Evolutionary conservation across 2,113 vertebrate genomes (phyloP).

Genomic region (Hydrochoerus hydrochaeris): DNA sequence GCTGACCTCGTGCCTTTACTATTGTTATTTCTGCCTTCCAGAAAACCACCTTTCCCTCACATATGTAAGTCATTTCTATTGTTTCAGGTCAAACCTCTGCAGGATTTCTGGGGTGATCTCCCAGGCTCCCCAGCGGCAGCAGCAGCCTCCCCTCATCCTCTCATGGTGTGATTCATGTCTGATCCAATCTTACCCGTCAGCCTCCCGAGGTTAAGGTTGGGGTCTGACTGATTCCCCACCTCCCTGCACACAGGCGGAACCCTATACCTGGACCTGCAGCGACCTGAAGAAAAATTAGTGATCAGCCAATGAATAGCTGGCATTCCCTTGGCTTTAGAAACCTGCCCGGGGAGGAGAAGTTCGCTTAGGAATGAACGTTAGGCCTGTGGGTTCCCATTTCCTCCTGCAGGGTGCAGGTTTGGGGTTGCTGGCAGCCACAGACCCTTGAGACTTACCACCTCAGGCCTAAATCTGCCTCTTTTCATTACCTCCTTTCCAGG

Average conservation of each 20-base stretch:
- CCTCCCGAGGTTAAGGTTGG: background rate
- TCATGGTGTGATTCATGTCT: background rate
- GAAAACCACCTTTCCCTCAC: background rate
- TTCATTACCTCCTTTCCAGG: conserved; percentile 79
- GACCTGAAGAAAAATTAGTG: background rate
- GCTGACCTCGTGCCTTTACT: background rate
- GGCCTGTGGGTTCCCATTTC: conserved; percentile 58
- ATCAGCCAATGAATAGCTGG: background rate
- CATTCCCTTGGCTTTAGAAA: background rate
- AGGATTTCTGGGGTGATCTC: background rate
- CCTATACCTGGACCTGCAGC: no score
- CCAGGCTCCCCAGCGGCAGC: background rate
- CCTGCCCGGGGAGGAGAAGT: background rate
- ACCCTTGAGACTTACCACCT: conserved; percentile 74
- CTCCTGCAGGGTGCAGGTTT: conserved; percentile 36
- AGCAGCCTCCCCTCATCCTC: background rate
- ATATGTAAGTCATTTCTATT: background rate
- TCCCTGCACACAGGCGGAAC: background rate
- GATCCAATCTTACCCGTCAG: background rate
- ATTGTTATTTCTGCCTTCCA: background rate
- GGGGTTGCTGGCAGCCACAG: conserved; percentile 56
- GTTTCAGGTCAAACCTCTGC: background rate
- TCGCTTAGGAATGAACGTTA: background rate
- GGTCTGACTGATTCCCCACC: background rate
- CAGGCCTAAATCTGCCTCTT: conserved; percentile 75